Evolutionary conservation across 2,797 vertebrate species (phyloP).

Genomic region (Phalloptychus januarius): DNA sequence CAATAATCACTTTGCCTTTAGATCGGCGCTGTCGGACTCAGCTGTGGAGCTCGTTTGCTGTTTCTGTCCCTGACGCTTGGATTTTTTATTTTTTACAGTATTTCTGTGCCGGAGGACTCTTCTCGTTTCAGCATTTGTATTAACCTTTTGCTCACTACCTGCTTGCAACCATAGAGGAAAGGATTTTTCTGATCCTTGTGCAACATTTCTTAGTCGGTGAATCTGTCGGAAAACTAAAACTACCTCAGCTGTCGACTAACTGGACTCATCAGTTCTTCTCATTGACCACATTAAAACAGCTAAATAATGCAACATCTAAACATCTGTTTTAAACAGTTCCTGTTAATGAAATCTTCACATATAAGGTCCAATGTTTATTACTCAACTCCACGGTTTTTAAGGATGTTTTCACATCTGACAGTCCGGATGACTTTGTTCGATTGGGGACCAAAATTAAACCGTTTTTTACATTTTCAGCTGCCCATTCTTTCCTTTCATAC

Average conservation of each 20-base stretch:
- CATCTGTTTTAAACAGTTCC: conserved; percentile 32
- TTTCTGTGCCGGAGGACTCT: conserved; percentile 58
- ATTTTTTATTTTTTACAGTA: conserved; percentile 55
- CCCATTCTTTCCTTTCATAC: too few species aligned
- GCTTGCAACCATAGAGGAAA: conserved; percentile 18
- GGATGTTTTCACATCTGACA: too few species aligned
- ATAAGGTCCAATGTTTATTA: not conserved
- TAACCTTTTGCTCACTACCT: conserved; percentile 18
- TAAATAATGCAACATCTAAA: conserved; percentile 43
- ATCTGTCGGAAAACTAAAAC: conserved; percentile 38
- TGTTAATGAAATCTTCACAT: conserved; percentile 28
- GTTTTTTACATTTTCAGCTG: too few species aligned
- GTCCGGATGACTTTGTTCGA: too few species aligned
- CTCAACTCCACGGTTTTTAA: not conserved
- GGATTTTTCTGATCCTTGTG: conserved; percentile 20
- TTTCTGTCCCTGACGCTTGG: conserved; percentile 56
- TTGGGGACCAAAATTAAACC: too few species aligned
- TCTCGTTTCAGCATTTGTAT: conserved; percentile 45
- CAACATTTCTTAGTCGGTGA: conserved; percentile 13
- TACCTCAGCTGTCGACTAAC: conserved; percentile 64
- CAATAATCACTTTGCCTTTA: conserved; percentile 70
- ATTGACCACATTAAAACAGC: conserved; percentile 54
- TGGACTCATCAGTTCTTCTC: conserved; percentile 57
- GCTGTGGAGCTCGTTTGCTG: conserved; percentile 43
- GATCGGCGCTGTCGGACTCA: conserved; percentile 58